phyloP scores from a whole-genome alignment of 1,140 invertebrate genomes.

The Venturia canescens region DNA sequence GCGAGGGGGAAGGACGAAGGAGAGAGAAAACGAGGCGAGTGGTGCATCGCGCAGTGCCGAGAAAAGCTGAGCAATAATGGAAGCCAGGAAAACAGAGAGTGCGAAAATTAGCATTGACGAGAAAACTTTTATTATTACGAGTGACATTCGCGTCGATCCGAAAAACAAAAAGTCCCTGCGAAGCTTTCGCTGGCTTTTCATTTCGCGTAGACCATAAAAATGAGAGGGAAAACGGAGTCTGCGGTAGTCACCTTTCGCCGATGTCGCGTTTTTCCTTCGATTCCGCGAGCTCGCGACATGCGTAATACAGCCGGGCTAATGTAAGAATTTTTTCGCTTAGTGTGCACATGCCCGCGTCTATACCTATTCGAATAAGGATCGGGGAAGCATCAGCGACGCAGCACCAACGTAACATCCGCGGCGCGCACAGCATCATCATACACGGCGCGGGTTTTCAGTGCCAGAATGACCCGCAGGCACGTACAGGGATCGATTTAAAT shows the following conservation, averaged over 20 bases:
- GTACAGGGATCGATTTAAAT: constrained; percentile 74
- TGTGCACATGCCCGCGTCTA: not conserved
- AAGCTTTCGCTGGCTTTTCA: not conserved
- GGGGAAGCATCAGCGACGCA: no score
- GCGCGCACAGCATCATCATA: constrained; percentile 62
- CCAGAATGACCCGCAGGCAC: constrained; percentile 72
- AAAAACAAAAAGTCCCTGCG: not conserved
- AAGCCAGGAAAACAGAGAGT: not conserved
- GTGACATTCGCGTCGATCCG: constrained; percentile 9
- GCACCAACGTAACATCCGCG: no score
- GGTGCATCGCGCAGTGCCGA: constrained; percentile 24
- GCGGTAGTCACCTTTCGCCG: no score
- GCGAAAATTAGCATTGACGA: not conserved
- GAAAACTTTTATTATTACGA: not conserved
- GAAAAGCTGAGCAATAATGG: constrained; percentile 1
- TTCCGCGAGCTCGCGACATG: no score
- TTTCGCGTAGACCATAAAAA: not conserved
- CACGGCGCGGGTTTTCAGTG: constrained; percentile 64
- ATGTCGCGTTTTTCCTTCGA: no score
- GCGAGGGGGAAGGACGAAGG: no score
- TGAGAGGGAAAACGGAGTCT: not conserved
- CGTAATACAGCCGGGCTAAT: no score
- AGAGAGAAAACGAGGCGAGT: not conserved
- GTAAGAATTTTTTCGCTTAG: not conserved
- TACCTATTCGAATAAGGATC: not conserved